Evolutionary conservation across 2,113 vertebrate genomes (phyloP).

Genomic region (Amphiprion ocellaris): DNA sequence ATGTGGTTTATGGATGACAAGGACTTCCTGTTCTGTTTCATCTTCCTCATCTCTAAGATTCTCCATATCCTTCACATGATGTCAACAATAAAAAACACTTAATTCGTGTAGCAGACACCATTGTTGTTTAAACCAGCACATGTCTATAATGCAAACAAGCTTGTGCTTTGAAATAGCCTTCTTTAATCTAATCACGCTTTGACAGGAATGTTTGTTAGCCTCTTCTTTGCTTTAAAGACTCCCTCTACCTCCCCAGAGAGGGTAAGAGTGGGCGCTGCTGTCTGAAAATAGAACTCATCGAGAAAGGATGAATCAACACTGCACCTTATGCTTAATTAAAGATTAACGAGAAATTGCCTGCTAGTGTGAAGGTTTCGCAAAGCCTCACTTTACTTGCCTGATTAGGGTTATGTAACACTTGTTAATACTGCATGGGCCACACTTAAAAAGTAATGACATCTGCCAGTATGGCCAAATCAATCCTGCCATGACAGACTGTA

Average conservation of each 20-base stretch:
- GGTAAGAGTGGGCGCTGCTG: slow-evolving; percentile 58
- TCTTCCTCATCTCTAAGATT: slow-evolving; percentile 1
- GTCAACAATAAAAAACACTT: neutral
- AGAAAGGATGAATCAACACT: slow-evolving; percentile 78
- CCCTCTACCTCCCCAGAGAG: slow-evolving; percentile 54
- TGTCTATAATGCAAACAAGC: slow-evolving; percentile 23
- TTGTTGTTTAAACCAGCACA: neutral
- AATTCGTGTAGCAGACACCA: neutral
- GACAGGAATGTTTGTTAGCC: slow-evolving; percentile 56
- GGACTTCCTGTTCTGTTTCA: neutral
- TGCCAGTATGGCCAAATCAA: slow-evolving; percentile 60
- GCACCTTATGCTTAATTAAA: slow-evolving; percentile 85
- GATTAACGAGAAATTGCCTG: slow-evolving; percentile 79
- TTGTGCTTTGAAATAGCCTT: slow-evolving; percentile 15
- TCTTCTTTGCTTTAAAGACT: slow-evolving; percentile 63
- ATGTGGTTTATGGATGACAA: slow-evolving; percentile 6
- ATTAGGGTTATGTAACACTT: slow-evolving; percentile 81
- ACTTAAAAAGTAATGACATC: slow-evolving; percentile 78
- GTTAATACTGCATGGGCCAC: slow-evolving; percentile 80
- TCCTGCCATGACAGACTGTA: slow-evolving; percentile 51
- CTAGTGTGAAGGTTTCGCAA: slow-evolving; percentile 68
- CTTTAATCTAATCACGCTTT: slow-evolving; percentile 44
- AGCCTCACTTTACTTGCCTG: slow-evolving; percentile 76
- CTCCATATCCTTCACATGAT: slow-evolving; percentile 17
- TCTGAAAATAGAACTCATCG: slow-evolving; percentile 77